These are phyloP conservation scores for Cyclophora punctaria DNA, from an alignment of 2,888 invertebrate genomes.

Conservation along the genomic window DNA sequence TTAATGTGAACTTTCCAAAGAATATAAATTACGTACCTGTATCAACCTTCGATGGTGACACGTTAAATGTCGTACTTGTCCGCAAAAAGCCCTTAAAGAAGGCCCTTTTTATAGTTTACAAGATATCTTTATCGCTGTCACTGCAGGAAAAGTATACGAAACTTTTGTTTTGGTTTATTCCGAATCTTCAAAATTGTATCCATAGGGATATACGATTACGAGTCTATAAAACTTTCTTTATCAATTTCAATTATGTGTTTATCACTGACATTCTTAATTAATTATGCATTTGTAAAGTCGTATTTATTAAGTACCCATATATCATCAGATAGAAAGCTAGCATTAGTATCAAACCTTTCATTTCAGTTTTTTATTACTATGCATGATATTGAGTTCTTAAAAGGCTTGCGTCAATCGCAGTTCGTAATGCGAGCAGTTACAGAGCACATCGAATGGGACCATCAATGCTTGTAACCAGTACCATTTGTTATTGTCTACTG, in stretches of 20 bases:
- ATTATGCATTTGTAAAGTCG: too few relatives aligned
- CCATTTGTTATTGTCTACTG: conserved; percentile 4
- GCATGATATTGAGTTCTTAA: conserved; percentile 20
- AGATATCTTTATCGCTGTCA: conserved; percentile 38
- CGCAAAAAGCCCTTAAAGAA: conserved; percentile 15
- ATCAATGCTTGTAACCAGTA: conserved; percentile 13
- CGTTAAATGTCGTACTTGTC: conserved; percentile 21
- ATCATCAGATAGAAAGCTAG: too few relatives aligned
- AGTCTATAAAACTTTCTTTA: too few relatives aligned
- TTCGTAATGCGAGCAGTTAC: conserved; percentile 20
- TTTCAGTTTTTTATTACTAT: conserved; percentile 12
- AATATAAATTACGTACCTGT: conserved; percentile 63
- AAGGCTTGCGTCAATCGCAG: conserved; percentile 18
- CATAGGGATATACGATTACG: too few relatives aligned
- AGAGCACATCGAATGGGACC: conserved; percentile 17
- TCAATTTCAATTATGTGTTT: too few relatives aligned
- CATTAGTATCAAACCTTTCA: conserved; percentile 1
- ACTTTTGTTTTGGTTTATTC: too few relatives aligned
- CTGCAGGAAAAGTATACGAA: too few relatives aligned
- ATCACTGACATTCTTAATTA: too few relatives aligned
- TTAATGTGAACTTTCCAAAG: conserved; percentile 56
- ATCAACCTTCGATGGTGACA: conserved; percentile 39
- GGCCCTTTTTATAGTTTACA: conserved; percentile 24
- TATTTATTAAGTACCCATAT: too few relatives aligned
- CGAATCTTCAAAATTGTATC: too few relatives aligned